A percentile compares a stretch with the other conserved stretches of the same genome.
Conservation (phyloP, 2,113 vertebrate genomes). For the Leucopsar rothschildi region DNA sequence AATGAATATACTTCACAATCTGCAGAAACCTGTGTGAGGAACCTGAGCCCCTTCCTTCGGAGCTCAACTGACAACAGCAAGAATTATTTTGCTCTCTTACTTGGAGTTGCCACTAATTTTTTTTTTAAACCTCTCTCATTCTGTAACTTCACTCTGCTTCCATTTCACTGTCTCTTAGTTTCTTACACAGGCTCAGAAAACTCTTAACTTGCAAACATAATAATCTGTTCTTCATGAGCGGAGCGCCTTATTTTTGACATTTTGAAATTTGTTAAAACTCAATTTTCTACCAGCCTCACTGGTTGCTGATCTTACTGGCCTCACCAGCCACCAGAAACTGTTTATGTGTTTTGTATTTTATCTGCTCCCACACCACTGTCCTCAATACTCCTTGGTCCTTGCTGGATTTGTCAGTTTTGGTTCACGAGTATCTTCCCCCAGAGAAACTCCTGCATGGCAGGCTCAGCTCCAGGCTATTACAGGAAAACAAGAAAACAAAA, state of each 20-base stretch:
- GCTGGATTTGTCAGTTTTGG: neutral
- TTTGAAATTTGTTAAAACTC: neutral
- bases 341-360: neutral
- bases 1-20: neutral
- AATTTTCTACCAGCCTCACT: neutral
- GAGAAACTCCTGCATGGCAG: neutral
- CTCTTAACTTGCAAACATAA: neutral
- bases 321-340: neutral
- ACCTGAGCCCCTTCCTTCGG: neutral
- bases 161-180: neutral
- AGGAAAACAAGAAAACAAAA: neutral
- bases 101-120: rapidly evolving
- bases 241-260: neutral
- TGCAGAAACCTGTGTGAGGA: neutral
- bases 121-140: neutral
- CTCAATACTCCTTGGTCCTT: neutral
- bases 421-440: neutral
- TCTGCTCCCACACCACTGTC: neutral
- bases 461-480: neutral
- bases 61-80: neutral
- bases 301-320: neutral
- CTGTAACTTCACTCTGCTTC: neutral
- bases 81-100: neutral
- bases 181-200: neutral
- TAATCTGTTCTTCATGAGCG: neutral